Percentiles rank a stretch among this genome's conserved stretches.
phyloP scores from a whole-genome alignment of 2,888 invertebrate genomes.

The Tuberolachnus salignus region DNA sequence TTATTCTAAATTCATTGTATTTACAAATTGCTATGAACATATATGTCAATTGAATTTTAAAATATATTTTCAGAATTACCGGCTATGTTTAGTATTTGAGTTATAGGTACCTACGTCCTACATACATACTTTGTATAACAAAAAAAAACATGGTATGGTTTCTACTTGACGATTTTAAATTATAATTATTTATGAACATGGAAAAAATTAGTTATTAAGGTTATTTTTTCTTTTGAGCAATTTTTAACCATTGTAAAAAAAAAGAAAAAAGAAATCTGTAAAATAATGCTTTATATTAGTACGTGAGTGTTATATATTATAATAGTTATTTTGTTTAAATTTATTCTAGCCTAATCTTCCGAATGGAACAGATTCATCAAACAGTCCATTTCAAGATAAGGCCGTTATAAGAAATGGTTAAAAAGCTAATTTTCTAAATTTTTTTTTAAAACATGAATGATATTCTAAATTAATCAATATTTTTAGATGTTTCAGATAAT shows the following conservation, averaged over 20 bases:
- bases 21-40: not conserved
- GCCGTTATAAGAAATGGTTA: constrained; percentile 38
- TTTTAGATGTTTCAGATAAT: constrained; percentile 24
- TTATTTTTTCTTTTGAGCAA: too few species aligned
- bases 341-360: constrained; percentile 38
- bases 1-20: not conserved
- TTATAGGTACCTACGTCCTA: not conserved
- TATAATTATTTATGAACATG: too few species aligned
- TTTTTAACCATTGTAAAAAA: too few species aligned
- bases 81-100: not conserved
- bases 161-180: not conserved
- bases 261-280: too few species aligned
- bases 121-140: not conserved
- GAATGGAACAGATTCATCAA: constrained; percentile 45
- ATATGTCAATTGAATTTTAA: not conserved
- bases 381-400: constrained; percentile 52
- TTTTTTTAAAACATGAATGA: not conserved
- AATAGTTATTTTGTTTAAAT: constrained; percentile 4
- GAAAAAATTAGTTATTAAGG: too few species aligned
- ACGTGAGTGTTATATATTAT: too few species aligned
- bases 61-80: not conserved
- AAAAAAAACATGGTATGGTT: constrained; percentile 23
- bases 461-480: not conserved
- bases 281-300: too few species aligned
- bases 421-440: constrained; percentile 4